phyloP scores from a whole-genome alignment of 92 coral and sea anemone genomes.

The Heteractis magnifica region DNA sequence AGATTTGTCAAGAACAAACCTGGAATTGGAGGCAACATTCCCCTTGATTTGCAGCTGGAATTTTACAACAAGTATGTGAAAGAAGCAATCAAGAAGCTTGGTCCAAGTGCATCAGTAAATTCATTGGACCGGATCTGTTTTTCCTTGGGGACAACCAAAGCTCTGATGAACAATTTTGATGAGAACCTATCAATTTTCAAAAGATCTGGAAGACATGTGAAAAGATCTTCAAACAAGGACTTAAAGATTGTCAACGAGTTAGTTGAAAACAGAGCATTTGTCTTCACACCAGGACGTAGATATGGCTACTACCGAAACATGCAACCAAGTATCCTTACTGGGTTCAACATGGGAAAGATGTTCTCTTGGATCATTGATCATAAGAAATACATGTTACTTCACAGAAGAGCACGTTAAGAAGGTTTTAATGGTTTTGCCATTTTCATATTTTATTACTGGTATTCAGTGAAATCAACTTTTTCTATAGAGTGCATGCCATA shows the following conservation, averaged over 20 bases:
- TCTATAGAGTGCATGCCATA: no score
- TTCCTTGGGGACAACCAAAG: no score
- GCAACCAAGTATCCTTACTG: conserved; percentile 31
- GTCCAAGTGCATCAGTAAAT: conserved; percentile 53
- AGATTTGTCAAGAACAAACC: conserved; percentile 31
- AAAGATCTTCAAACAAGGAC: conserved; percentile 35
- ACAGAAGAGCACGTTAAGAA: conserved; percentile 43
- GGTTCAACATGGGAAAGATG: conserved; percentile 43
- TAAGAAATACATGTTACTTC: conserved; percentile 34
- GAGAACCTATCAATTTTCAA: conserved; percentile 19
- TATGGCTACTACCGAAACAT: conserved; percentile 31
- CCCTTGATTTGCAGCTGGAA: conserved; percentile 16
- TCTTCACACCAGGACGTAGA: conserved; percentile 37
- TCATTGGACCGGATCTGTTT: conserved; percentile 15
- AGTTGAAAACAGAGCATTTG: conserved; percentile 36
- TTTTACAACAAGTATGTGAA: conserved; percentile 50
- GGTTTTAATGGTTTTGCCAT: background rate
- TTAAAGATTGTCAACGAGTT: conserved; percentile 47
- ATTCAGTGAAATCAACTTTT: background rate
- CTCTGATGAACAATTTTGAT: conserved; percentile 13
- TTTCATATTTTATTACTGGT: background rate
- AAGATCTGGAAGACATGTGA: conserved; percentile 41
- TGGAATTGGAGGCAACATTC: conserved; percentile 27
- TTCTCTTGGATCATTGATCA: conserved; percentile 48
- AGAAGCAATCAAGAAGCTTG: conserved; percentile 55